A percentile compares a stretch with the other conserved stretches of the same genome.
Conservation (phyloP, 2,797 vertebrate genomes). For the Morus bassanus region DNA sequence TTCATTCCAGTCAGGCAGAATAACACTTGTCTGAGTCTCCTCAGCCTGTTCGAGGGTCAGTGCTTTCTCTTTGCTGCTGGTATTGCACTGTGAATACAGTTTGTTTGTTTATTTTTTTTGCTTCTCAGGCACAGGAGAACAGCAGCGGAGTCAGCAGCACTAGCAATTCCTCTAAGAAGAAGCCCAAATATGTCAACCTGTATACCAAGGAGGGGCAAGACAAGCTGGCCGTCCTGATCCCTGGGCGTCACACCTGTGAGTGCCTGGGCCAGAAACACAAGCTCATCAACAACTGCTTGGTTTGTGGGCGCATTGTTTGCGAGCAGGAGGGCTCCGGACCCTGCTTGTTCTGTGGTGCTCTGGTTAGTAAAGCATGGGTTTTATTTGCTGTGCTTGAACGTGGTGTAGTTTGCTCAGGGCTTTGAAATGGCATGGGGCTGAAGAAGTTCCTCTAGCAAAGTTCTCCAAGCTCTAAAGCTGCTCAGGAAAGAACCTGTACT, state of each 20-base stretch:
- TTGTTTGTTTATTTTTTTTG: background rate
- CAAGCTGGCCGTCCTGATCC: conserved; percentile 85
- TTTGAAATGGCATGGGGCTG: background rate
- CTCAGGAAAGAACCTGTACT: background rate
- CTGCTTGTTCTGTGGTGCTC: conserved; percentile 90
- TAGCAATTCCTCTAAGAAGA: conserved; percentile 83
- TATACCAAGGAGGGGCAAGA: conserved; percentile 94
- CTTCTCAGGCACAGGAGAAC: conserved; percentile 83
- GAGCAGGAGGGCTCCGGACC: conserved; percentile 96
- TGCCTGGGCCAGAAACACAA: conserved; percentile 96
- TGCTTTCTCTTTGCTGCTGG: background rate
- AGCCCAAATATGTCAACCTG: conserved; percentile 89
- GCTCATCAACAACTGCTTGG: conserved; percentile 95
- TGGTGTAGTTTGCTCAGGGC: background rate
- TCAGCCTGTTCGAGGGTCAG: background rate
- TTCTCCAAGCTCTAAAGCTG: background rate
- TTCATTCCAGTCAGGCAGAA: background rate
- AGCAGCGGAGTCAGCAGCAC: conserved; percentile 14
- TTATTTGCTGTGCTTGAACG: background rate
- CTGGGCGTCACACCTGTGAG: conserved; percentile 89
- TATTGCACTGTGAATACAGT: background rate
- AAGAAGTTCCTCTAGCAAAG: background rate
- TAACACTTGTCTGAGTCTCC: background rate
- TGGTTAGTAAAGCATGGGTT: conserved; percentile 75
- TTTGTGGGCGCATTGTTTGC: conserved; percentile 93